Evolutionary conservation across 64 coral and sea anemone species (phyloP), one percentile per base, ranked within the genome.

Genomic region (Cladopsammia gracilis): DNA sequence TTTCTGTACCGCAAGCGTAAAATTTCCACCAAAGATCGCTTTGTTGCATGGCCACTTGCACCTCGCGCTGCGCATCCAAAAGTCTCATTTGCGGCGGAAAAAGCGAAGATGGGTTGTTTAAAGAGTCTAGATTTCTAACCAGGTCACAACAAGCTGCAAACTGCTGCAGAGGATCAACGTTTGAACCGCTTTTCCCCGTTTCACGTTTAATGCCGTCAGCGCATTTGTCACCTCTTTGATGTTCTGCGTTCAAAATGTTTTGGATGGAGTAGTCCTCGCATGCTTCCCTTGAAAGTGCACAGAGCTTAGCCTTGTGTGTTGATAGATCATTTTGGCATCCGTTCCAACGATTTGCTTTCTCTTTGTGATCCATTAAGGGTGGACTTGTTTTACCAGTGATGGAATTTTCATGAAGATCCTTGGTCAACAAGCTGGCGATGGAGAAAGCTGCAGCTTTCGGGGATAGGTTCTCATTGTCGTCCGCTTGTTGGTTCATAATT

Each of bases 1-100:
- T 98, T 44, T 98, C 96, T 20, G 96, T 98, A 13, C 96, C 96
- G 61, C 96, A 98, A 42, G 96, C 79, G 60, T 94, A 98, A 19
- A 98, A 98, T 54, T 94, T 98, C 96, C 96, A 98, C 96, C 96
- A 98, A 18, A 98, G 66, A 25, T 94, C 96, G 12, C 92, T 98
- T 12, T 98, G 96, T n/a, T 98, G 96, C 47, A 98, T 70, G 25
- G 96, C 96, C 12, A 98, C 96, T 90, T 94, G 96, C 10, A 98
- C 78, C 59, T 94, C 96, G 62, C 93, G 87, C 34, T 71, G 81
- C 6, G 70, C 62, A 2, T 89, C 66, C 57, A 76, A 69, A 72
- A 94, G 20, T 82, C 66, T 94, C 52, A 23, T 89, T 51, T 73
- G 47, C 15, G 48, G 34, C 54, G 70, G 15, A 18, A 44, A 67